Evolutionary conservation across 1,140 invertebrate genomes (phyloP).

Genomic region (Cydia strobilella): DNA sequence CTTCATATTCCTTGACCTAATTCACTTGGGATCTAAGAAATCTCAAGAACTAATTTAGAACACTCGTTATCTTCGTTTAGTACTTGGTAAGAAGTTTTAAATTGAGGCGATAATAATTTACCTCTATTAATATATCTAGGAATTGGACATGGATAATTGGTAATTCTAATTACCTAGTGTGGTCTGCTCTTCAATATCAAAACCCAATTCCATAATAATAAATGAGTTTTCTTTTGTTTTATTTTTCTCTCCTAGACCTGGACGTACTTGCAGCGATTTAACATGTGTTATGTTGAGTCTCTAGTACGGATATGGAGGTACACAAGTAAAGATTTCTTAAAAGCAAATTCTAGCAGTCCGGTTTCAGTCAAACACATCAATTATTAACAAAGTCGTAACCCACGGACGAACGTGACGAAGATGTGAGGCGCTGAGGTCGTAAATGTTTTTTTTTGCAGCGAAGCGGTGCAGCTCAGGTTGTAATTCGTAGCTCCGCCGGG

Average conservation of each 20-base stretch:
- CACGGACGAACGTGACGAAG: slow-evolving; percentile 9
- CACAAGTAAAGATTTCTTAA: background rate
- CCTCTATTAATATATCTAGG: background rate
- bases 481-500: slow-evolving; percentile 55
- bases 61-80: background rate
- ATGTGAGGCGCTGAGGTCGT: slow-evolving; percentile 2
- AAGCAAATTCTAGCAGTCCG: background rate
- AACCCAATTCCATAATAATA: no score
- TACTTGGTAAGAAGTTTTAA: slow-evolving; percentile 2
- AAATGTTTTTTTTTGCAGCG: slow-evolving; percentile 27
- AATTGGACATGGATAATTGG: no score
- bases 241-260: no score
- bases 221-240: no score
- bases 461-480: slow-evolving; percentile 35
- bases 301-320: background rate
- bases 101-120: background rate
- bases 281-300: background rate
- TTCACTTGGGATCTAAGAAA: slow-evolving; percentile 19
- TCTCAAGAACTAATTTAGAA: background rate
- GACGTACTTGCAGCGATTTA: no score
- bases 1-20: slow-evolving; percentile 30
- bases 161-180: no score
- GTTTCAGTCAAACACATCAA: slow-evolving; percentile 2
- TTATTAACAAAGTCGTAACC: slow-evolving; percentile 25
- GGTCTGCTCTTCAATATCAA: no score